phyloP scores from a whole-genome alignment of 2,888 invertebrate species.

The Diarsia rubi region DNA sequence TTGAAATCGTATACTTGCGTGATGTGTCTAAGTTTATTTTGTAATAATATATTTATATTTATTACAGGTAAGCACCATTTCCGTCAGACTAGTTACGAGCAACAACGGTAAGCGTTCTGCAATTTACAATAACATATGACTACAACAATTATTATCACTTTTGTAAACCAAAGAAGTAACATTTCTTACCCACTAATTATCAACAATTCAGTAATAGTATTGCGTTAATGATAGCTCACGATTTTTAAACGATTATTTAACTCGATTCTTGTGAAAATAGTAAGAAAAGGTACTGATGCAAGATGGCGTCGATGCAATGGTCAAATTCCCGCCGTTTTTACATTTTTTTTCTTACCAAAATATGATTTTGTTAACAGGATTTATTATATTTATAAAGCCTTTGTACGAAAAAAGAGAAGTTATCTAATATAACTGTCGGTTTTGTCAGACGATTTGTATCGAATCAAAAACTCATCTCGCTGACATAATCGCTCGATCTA shows the following conservation, averaged over 20 bases:
- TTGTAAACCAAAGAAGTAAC: constrained; percentile 18
- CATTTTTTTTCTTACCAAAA: constrained; percentile 18
- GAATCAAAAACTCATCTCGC: constrained; percentile 70
- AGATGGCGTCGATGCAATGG: constrained; percentile 20
- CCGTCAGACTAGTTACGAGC: constrained; percentile 14
- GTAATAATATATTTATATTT: constrained; percentile 27
- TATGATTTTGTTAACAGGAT: constrained; percentile 19
- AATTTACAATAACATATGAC: not conserved
- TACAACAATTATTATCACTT: constrained; percentile 21
- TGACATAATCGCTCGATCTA: constrained; percentile 74
- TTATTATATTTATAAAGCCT: constrained; percentile 20
- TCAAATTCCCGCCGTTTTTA: constrained; percentile 13
- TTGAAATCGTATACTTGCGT: not conserved
- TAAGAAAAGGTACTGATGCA: constrained; percentile 48
- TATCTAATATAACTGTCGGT: constrained; percentile 40
- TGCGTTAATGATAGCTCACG: constrained; percentile 61
- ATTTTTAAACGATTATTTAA: constrained; percentile 63
- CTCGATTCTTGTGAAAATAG: constrained; percentile 61
- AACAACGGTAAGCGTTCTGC: constrained; percentile 42
- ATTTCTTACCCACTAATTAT: constrained; percentile 44
- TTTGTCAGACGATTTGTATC: constrained; percentile 65
- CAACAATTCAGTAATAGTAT: constrained; percentile 35
- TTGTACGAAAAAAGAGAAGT: constrained; percentile 32
- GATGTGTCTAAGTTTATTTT: constrained; percentile 6
- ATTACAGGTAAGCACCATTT: constrained; percentile 66